Base-by-base conservation (phyloP, 2,113 vertebrate genomes). In the Barbus barbus region DNA sequence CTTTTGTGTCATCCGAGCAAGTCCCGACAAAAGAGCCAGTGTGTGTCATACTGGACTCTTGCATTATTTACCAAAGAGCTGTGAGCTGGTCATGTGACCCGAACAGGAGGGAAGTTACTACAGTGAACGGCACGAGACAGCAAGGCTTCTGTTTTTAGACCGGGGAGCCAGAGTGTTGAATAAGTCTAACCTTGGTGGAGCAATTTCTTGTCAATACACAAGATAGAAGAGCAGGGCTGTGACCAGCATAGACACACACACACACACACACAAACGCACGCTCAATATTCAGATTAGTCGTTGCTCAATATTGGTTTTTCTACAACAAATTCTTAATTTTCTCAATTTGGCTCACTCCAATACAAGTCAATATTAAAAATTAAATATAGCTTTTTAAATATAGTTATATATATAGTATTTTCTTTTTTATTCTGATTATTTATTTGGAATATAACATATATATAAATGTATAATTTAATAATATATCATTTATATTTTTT, bases 51-150 rank as follows among this genome's bases (percentile, higher is more conserved):
- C 60, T 69, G 63, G 84, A 89, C 88, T 28, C 85, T 53, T 93
- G 46, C 79, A 94, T 94, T 91, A 94, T 94, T 94, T 78, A 93
- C 74, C 16, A 82, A 3, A 4, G 53, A 87, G 82, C 85, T 81
- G 83, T 28, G 83, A 89, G 84, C 80, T 69, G 63, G 58, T 82
- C 86, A 84, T 80, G 89, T 90, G 90, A 87, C 85, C 24, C 0
- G 16, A 83, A 78, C 63, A 63, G 65, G 72, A 74, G 89, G 89
- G 89, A 92, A 89, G 87, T 89, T 85, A 53, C 86, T 83, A 86
- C 77, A 65, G 67, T 74, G 8, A 74, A 72, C 44, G 75, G 84
- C 82, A 31, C 78, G 79, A 86, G 71, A 81, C 72, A 67, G 83
- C 11, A 74, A 26, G 38, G 85, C 83, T 90, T 90, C 91, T 93